Evolutionary conservation across 1,140 invertebrate genomes (phyloP).

Genomic region (Nephotettix cincticeps): DNA sequence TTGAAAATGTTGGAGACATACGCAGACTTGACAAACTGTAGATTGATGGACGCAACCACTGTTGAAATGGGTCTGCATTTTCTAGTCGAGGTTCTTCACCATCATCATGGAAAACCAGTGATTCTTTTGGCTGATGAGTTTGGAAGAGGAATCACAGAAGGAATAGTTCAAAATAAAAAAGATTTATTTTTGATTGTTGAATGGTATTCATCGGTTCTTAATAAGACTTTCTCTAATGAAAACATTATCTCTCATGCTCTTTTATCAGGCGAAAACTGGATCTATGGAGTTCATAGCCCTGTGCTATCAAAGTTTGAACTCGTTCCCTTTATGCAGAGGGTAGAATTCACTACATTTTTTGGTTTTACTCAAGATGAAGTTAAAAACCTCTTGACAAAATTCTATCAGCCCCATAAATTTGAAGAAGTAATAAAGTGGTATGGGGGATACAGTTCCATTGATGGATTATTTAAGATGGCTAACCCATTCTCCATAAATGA

Average conservation of each 20-base stretch:
- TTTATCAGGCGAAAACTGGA: neutral
- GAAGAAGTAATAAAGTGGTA: neutral
- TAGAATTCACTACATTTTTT: neutral
- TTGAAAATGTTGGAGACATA: neutral
- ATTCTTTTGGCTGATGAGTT: neutral
- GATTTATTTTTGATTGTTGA: neutral
- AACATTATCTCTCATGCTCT: neutral
- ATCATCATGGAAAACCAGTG: neutral
- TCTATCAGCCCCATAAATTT: neutral
- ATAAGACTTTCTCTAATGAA: neutral
- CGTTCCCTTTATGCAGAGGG: neutral
- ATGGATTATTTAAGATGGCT: neutral
- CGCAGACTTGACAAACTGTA: neutral
- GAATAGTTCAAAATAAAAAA: neutral
- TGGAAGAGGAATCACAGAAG: neutral
- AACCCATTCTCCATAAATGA: neutral
- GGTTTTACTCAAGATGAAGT: neutral
- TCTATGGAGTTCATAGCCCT: neutral
- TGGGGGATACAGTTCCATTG: neutral
- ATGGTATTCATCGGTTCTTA: constrained; percentile 1
- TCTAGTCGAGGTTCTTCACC: neutral
- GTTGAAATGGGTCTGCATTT: neutral
- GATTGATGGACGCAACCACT: neutral
- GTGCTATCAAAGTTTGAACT: neutral
- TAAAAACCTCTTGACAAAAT: neutral